These are phyloP conservation scores for Drosophila mimetica DNA, from an alignment of 2,888 invertebrate genomes.

Conservation along the genomic window DNA sequence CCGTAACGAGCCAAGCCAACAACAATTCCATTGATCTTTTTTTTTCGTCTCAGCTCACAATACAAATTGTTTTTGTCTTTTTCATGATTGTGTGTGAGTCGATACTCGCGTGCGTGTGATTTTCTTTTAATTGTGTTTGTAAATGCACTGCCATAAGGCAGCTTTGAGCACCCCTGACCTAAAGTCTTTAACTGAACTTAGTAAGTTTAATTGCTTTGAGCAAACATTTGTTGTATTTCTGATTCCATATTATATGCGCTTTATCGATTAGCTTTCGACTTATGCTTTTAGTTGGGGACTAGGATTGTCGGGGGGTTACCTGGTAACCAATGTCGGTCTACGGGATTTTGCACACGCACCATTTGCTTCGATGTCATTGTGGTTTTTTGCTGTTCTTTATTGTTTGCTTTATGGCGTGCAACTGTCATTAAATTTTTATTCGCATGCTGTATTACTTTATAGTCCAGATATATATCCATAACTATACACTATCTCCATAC, in stretches of 20 bases:
- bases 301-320: conserved; percentile 15
- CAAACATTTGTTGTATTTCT: background rate
- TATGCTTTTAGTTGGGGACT: conserved; percentile 10
- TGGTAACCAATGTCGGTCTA: conserved; percentile 9
- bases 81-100: too few relatives aligned
- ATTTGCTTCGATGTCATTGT: conserved; percentile 18
- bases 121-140: too few relatives aligned
- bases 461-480: conserved; percentile 32
- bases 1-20: too few relatives aligned
- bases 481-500: conserved; percentile 5
- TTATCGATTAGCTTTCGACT: conserved; percentile 53
- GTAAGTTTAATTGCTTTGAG: background rate
- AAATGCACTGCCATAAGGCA: too few relatives aligned
- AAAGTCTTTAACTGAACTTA: too few relatives aligned
- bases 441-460: conserved; percentile 51
- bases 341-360: conserved; percentile 39
- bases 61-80: too few relatives aligned
- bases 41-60: too few relatives aligned
- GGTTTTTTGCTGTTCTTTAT: conserved; percentile 24
- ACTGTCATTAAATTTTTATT: conserved; percentile 59
- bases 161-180: too few relatives aligned
- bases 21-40: too few relatives aligned
- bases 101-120: too few relatives aligned
- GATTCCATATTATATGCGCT: conserved; percentile 8
- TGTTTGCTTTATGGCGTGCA: conserved; percentile 55